phyloP scores from a whole-genome alignment of 2,797 vertebrate genomes.

The Hemitrygon akajei region DNA sequence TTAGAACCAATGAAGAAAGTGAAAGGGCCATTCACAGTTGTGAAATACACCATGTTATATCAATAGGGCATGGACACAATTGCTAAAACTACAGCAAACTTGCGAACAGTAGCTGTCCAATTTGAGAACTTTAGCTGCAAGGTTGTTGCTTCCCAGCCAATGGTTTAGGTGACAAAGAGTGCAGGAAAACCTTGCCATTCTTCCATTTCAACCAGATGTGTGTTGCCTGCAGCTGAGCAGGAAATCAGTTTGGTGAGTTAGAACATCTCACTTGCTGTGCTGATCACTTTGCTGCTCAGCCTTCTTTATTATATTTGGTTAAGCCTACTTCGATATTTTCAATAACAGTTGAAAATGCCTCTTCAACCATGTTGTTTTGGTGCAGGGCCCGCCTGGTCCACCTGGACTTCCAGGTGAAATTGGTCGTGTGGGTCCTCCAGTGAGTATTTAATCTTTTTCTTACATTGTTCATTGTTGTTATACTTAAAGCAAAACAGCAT shows the following conservation, averaged over 20 bases:
- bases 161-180: not conserved
- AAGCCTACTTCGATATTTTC: not conserved
- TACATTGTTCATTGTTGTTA: not conserved
- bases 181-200: not conserved
- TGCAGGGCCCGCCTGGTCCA: conserved; percentile 78
- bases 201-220: not conserved
- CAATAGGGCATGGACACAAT: not conserved
- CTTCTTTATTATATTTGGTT: not conserved
- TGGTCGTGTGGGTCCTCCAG: conserved; percentile 73
- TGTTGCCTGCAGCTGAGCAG: not conserved
- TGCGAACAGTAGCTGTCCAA: not conserved
- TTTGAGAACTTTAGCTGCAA: not conserved
- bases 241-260: not conserved
- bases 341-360: not conserved
- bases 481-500: not conserved
- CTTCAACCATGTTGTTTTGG: conserved; percentile 37
- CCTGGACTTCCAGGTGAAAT: conserved; percentile 81
- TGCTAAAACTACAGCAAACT: not conserved
- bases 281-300: not conserved
- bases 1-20: not conserved
- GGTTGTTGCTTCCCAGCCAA: not conserved
- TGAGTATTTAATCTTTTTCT: conserved; percentile 63
- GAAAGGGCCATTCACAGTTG: not conserved
- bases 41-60: not conserved
- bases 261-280: not conserved